These are phyloP conservation scores for Gobio gobio DNA, from an alignment of 2,113 vertebrate species.

Conservation along the genomic window DNA sequence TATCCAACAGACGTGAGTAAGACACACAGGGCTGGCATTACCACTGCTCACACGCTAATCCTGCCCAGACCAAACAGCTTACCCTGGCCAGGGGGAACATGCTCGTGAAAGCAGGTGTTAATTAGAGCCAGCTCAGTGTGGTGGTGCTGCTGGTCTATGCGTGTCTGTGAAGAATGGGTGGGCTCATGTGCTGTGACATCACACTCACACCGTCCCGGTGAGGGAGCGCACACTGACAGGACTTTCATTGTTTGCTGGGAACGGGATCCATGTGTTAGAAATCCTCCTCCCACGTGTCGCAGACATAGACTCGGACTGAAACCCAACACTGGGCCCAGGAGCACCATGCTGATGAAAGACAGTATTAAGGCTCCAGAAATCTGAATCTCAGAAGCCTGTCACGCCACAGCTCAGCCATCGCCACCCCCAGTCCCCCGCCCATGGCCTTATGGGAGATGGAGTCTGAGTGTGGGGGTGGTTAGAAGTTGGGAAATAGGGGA, in stretches of 20 bases:
- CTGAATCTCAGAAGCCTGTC: slow-evolving; percentile 50
- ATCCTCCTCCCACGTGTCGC: slow-evolving; percentile 83
- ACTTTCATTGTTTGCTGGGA: slow-evolving; percentile 79
- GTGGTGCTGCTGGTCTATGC: slow-evolving; percentile 7
- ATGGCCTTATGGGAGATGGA: slow-evolving; percentile 65
- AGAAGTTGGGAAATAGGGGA: slow-evolving; percentile 23
- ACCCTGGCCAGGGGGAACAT: slow-evolving; percentile 38
- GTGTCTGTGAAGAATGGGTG: slow-evolving; percentile 46
- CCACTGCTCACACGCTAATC: slow-evolving; percentile 53
- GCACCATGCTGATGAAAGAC: slow-evolving; percentile 79
- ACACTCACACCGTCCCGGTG: slow-evolving; percentile 63
- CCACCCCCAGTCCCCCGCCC: slow-evolving; percentile 48
- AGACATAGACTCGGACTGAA: slow-evolving; percentile 75
- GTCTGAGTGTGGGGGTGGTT: slow-evolving; percentile 53
- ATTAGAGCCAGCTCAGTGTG: slow-evolving; percentile 56
- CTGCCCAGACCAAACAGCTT: slow-evolving; percentile 61
- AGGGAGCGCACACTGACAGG: slow-evolving; percentile 70
- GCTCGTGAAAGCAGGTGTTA: slow-evolving; percentile 65
- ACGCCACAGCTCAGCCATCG: slow-evolving; percentile 61
- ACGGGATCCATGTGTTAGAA: slow-evolving; percentile 83
- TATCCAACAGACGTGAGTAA: slow-evolving; percentile 53
- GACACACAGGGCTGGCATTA: slow-evolving; percentile 60
- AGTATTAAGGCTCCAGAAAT: slow-evolving; percentile 75
- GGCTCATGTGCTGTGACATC: slow-evolving; percentile 74
- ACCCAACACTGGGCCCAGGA: slow-evolving; percentile 71